Percentiles rank a stretch among this genome's conserved stretches.
These are phyloP conservation scores for Sminthurinus signatus DNA, from an alignment of 1,140 invertebrate species.

Conservation along the genomic window DNA sequence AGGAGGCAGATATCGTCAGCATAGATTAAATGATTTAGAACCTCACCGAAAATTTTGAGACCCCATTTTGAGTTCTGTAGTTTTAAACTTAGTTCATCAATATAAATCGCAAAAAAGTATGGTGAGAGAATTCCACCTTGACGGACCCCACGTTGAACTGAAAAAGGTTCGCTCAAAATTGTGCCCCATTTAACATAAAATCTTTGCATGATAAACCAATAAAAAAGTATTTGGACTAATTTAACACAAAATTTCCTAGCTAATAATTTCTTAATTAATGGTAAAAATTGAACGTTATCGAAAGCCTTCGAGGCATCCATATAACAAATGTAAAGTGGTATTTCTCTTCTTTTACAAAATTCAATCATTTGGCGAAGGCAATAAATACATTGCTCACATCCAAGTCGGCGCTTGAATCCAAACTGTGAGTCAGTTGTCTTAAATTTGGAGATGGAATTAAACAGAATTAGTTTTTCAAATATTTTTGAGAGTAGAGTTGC, in stretches of 20 bases:
- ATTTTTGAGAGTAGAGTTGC: constrained; percentile 3
- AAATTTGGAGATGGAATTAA: neutral
- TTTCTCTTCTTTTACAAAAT: neutral
- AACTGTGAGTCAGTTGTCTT: neutral
- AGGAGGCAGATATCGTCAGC: constrained; percentile 7
- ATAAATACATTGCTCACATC: neutral
- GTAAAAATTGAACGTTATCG: neutral
- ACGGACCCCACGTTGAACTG: neutral
- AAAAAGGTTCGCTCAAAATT: neutral
- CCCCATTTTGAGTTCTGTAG: neutral
- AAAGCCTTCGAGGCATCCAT: constrained; percentile 10
- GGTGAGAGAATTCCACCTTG: too few relatives aligned
- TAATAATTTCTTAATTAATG: constrained; percentile 1
- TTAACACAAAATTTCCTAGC: neutral
- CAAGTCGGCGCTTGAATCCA: constrained; percentile 3
- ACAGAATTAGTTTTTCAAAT: neutral
- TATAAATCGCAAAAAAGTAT: constrained; percentile 1
- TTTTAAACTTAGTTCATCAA: neutral
- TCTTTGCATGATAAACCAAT: too few relatives aligned
- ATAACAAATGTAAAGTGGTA: constrained; percentile 3
- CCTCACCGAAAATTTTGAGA: neutral
- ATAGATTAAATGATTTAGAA: constrained; percentile 10
- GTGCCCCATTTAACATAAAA: too few relatives aligned
- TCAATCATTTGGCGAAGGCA: neutral
- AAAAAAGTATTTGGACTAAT: too few relatives aligned